Evolutionary conservation across 2,113 vertebrate species (phyloP).

Genomic region (Pantherophis guttatus): DNA sequence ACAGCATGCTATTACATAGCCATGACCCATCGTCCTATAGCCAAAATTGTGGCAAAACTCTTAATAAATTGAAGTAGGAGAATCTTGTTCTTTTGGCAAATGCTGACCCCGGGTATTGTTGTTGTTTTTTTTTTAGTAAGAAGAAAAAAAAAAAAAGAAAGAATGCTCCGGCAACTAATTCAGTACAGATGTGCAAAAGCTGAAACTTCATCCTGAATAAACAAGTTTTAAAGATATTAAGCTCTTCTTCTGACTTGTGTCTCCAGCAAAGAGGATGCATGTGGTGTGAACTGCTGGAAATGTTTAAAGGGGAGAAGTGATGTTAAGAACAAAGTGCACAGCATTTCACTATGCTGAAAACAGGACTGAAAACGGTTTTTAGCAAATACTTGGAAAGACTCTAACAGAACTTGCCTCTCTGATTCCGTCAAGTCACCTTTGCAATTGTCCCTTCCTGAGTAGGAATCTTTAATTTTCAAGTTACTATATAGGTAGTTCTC

Average conservation of each 20-base stretch:
- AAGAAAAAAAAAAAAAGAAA: not conserved
- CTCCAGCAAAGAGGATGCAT: constrained; percentile 23
- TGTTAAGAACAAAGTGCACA: constrained; percentile 16
- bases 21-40: constrained; percentile 42
- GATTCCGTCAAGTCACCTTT: constrained; percentile 30
- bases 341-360: not conserved
- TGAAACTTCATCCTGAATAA: constrained; percentile 58
- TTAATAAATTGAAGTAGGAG: constrained; percentile 67
- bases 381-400: not conserved
- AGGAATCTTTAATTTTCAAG: not conserved
- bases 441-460: constrained; percentile 4
- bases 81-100: constrained; percentile 64
- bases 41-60: constrained; percentile 58
- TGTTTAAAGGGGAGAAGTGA: not conserved
- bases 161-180: constrained; percentile 64
- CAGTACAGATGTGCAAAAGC: constrained; percentile 70
- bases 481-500: not conserved
- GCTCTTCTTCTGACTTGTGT: constrained; percentile 46
- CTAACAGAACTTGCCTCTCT: not conserved
- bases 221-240: constrained; percentile 52
- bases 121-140: not conserved
- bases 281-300: constrained; percentile 3
- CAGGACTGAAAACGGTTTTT: not conserved
- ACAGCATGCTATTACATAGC: constrained; percentile 57
- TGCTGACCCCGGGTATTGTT: constrained; percentile 39